Base-by-base conservation (phyloP, 2,113 vertebrate species). In the Tenrec ecaudatus region DNA sequence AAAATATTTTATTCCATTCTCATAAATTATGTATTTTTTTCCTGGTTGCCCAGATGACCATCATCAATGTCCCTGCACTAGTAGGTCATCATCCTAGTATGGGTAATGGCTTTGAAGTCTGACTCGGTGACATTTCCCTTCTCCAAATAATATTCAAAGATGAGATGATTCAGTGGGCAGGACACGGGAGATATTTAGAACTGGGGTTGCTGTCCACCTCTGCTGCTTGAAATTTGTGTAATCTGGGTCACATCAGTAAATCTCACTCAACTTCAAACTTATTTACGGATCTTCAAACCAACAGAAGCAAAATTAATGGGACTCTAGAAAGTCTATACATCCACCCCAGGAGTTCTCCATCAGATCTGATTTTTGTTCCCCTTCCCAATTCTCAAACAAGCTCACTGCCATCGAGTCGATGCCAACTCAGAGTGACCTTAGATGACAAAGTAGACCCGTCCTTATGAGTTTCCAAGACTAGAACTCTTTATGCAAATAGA, bases 1-100 rank as follows among this genome's bases (percentile, higher is more conserved):
- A 53, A 9, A 66, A 58, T 64, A 83, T 78, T 95, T 14, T 68
- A 86, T 90, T 86, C 91, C 29, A 90, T 89, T 93, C 33, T 53
- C 68, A 64, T 53, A 92, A 86, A 83, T 64, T 53, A 53, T 10
- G 47, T 53, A 53, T 53, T 53, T 53, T 47, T 53, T 53, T 53
- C 47, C 47, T 53, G 47, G 47, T 53, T 53, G 47, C 47, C 47
- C 47, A 53, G 47, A 10, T 53, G 47, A 53, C 47, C 47, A 53
- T 53, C 47, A 53, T 53, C 12, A 77, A 31, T n/a, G 2, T 88
- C 58, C 76, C 29, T 66, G 75, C 7, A 16, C 93, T 69, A 58
- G 64, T 80, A 16, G 16, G 11, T 3, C 57, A 40, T 81, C 7
- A 82, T 75, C n/a, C 87, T 73, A 58, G 27, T 47, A 38, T 84